Evolutionary conservation across 2,888 invertebrate species (phyloP), one percentile per base, ranked within the genome.

Genomic region (Monopis laevigella): DNA sequence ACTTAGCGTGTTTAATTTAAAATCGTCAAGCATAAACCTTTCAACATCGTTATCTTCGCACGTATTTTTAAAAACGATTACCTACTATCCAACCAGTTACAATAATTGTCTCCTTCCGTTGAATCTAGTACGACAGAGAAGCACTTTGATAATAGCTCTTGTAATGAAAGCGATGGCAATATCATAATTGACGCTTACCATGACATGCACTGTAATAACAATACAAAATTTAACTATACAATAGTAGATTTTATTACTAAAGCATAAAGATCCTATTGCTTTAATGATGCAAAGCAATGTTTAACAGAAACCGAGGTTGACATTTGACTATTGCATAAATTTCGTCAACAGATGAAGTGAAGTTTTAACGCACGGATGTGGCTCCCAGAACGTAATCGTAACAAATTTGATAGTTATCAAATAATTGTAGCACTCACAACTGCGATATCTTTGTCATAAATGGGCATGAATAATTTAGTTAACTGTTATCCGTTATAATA

Each of bases 321-420:
- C n/a, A n/a, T n/a, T n/a, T n/a, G n/a, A n/a, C n/a, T n/a, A n/a
- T n/a, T n/a, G 24, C 24, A 21, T 8, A 5, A 40, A 44, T 43
- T 30, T 19, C 30, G 43, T 40, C 43, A 36, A 34, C n/a, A n/a
- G n/a, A n/a, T 36, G 43, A 24, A 43, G 42, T 44, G 44, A 55
- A 55, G 61, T 58, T 58, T 59, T 65, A 60, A 65, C 62, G 65
- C 65, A 64, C 62, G 59, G 54, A 48, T 54, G 53, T 52, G 41
- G 50, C 49, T 53, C 56, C 56, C 53, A 55, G 51, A 54, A 48
- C 47, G 51, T 55, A 57, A 63, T 36, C 36, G 36, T 21, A 36
- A 11, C 36, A 21, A 36, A 36, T 36, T 13, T 36, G 36, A 36
- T 36, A 21, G 36, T 36, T 36, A 36, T 36, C 36, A 36, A 21